Conservation (phyloP, 2,888 invertebrate genomes). For the Chrysopilus asiliformis region DNA sequence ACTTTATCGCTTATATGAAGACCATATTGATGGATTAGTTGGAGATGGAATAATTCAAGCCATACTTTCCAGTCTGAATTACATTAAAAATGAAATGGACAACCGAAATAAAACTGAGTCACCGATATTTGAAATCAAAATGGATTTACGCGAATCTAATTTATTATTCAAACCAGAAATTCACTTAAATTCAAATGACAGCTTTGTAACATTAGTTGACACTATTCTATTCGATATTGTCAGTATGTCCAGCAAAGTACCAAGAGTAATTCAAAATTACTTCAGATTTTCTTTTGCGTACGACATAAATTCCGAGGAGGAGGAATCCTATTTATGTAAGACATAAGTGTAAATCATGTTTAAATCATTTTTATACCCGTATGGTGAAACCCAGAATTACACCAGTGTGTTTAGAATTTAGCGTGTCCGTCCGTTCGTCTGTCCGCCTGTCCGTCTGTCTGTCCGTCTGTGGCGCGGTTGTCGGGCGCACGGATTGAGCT, state of each 20-base stretch:
- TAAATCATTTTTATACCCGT: too few relatives aligned
- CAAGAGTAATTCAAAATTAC: conserved; percentile 50
- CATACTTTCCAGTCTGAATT: conserved; percentile 30
- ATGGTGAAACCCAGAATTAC: too few relatives aligned
- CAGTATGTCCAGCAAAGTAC: conserved; percentile 56
- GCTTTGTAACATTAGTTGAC: conserved; percentile 53
- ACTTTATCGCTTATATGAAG: conserved; percentile 41
- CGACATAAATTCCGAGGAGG: too few relatives aligned
- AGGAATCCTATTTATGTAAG: conserved; percentile 19
- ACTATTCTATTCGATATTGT: conserved; percentile 64
- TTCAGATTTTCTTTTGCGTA: too few relatives aligned
- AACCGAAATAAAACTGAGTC: conserved; percentile 26
- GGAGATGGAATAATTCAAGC: conserved; percentile 42
- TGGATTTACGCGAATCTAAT: conserved; percentile 58
- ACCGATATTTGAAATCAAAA: conserved; percentile 63
- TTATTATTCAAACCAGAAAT: conserved; percentile 59
- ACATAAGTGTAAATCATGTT: conserved; percentile 10
- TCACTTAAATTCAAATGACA: conserved; percentile 30
- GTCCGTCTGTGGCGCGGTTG: too few relatives aligned
- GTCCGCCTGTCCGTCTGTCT: too few relatives aligned
- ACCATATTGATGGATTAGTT: conserved; percentile 49
- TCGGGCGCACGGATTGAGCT: too few relatives aligned
- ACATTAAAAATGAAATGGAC: conserved; percentile 28
- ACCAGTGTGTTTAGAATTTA: background rate
- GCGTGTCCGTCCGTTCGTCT: too few relatives aligned